These are phyloP conservation scores for Cerastoderma edule DNA, from an alignment of 2,888 invertebrate genomes.

Conservation along the genomic window DNA sequence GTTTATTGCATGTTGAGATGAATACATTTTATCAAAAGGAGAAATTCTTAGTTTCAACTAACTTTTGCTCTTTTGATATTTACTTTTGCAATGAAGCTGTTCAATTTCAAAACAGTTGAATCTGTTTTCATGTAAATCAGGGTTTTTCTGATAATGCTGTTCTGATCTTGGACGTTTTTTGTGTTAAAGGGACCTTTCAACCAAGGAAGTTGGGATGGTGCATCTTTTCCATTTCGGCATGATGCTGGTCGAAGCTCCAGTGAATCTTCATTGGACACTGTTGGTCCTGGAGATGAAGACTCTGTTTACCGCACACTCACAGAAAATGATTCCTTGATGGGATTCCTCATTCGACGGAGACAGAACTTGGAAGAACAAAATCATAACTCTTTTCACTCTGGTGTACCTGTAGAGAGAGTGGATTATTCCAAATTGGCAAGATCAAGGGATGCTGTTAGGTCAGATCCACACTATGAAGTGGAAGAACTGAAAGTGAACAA, in stretches of 20 bases:
- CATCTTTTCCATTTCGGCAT: background rate
- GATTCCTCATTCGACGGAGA: conserved; percentile 47
- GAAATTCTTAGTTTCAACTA: background rate
- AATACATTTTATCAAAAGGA: background rate
- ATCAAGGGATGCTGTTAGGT: conserved; percentile 13
- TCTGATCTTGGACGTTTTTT: background rate
- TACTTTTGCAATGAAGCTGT: too few species aligned
- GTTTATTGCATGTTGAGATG: background rate
- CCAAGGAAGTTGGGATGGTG: conserved; percentile 27
- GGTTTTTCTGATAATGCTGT: background rate
- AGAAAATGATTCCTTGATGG: conserved; percentile 56
- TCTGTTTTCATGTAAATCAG: too few species aligned
- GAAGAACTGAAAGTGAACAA: conserved; percentile 79
- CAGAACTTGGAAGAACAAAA: conserved; percentile 50
- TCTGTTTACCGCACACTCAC: conserved; percentile 54
- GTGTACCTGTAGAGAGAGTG: conserved; percentile 59
- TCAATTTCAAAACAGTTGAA: too few species aligned
- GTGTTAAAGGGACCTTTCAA: conserved; percentile 53
- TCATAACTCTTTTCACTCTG: conserved; percentile 55
- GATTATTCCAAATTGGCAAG: conserved; percentile 31
- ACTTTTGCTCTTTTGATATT: background rate
- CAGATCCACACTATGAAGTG: conserved; percentile 47
- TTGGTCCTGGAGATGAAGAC: conserved; percentile 44
- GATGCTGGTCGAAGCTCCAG: conserved; percentile 19
- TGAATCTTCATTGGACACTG: conserved; percentile 29